These are phyloP conservation scores for Glaucopsyche alexis DNA, from an alignment of 2,888 invertebrate genomes.

Conservation along the genomic window DNA sequence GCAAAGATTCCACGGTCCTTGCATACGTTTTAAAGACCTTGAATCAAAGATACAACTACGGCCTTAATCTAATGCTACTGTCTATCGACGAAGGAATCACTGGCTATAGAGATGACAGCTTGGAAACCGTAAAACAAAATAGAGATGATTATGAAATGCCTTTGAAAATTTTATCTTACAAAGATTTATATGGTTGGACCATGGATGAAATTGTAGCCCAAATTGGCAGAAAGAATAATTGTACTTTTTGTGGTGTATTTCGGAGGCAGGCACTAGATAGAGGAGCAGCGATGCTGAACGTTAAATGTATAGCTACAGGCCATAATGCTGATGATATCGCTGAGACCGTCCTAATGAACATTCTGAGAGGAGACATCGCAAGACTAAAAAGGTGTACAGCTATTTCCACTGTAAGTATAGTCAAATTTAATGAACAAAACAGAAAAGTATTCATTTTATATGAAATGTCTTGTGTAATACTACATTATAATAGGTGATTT, in stretches of 20 bases:
- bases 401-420: slow-evolving; percentile 87
- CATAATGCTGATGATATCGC: slow-evolving; percentile 99
- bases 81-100: slow-evolving; percentile 99
- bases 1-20: slow-evolving; percentile 98
- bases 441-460: too few species aligned
- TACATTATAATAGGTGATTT: too few species aligned
- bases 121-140: slow-evolving; percentile 97
- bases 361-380: slow-evolving; percentile 97
- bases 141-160: slow-evolving; percentile 95
- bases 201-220: slow-evolving; percentile 98
- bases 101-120: slow-evolving; percentile 96
- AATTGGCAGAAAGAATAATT: slow-evolving; percentile 94
- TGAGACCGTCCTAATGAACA: slow-evolving; percentile 98
- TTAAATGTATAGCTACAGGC: slow-evolving; percentile 97
- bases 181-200: slow-evolving; percentile 99
- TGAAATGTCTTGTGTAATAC: too few species aligned
- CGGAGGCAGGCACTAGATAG: slow-evolving; percentile 97
- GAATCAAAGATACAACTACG: slow-evolving; percentile 94
- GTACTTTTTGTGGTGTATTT: slow-evolving; percentile 97
- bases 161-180: slow-evolving; percentile 96
- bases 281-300: slow-evolving; percentile 92
- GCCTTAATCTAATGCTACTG: slow-evolving; percentile 91
- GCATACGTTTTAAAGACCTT: slow-evolving; percentile 95
- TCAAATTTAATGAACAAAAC: neutral
- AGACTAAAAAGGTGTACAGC: slow-evolving; percentile 94